Evolutionary conservation across 2,113 vertebrate genomes (phyloP).

Genomic region (Gallinago undulata): DNA sequence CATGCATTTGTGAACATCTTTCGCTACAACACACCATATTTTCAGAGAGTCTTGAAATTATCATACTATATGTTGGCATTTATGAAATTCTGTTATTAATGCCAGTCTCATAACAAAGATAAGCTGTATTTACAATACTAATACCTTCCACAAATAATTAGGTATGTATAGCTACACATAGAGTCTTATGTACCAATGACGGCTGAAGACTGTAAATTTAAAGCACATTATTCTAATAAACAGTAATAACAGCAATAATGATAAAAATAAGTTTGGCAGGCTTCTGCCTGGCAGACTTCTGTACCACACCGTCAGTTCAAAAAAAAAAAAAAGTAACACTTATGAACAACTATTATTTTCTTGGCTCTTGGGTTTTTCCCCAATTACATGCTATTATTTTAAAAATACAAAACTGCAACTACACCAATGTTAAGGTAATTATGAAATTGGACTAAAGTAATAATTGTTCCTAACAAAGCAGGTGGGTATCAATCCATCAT

Average conservation of each 20-base stretch:
- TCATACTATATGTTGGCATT: not conserved
- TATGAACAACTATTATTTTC: not conserved
- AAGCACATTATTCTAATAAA: slow-evolving; percentile 17
- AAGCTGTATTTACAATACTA: slow-evolving; percentile 39
- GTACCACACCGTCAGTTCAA: not conserved
- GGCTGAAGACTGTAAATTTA: slow-evolving; percentile 21
- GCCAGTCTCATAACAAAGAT: slow-evolving; percentile 30
- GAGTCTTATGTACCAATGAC: not conserved
- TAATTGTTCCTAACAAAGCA: not conserved
- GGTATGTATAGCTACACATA: slow-evolving; percentile 10
- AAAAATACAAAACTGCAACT: not conserved
- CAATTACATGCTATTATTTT: not conserved
- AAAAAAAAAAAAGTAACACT: not conserved
- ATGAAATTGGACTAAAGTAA: not conserved
- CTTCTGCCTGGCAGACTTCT: not conserved
- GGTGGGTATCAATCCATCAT: not conserved
- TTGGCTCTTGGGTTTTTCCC: not conserved
- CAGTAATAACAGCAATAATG: slow-evolving; percentile 1
- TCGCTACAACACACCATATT: slow-evolving; percentile 51
- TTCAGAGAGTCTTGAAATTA: slow-evolving; percentile 56
- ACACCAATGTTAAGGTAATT: not conserved
- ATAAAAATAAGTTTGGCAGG: slow-evolving; percentile 4
- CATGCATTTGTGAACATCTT: slow-evolving; percentile 57
- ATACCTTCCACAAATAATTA: slow-evolving; percentile 56
- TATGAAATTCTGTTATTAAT: slow-evolving; percentile 69